Base-by-base conservation (phyloP, 2,888 invertebrate genomes). In the Dexiosoma caninum region DNA sequence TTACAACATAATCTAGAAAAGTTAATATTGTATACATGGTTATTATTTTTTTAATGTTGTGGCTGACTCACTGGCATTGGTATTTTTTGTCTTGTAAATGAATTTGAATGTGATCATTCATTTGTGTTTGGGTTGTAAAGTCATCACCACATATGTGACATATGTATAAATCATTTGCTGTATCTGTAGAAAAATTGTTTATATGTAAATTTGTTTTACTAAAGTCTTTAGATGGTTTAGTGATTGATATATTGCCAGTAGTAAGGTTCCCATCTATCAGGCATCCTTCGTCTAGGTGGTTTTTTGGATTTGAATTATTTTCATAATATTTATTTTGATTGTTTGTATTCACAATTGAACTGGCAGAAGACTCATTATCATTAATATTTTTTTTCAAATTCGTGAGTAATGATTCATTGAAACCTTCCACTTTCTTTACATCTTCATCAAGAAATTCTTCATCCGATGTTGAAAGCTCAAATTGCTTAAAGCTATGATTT, bases 1-100 rank as follows among this genome's bases (percentile, higher is more conserved):
- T 87, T 88, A 1, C 55, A 81, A 44, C 87, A 88, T 2, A 88
- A 64, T 66, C 87, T 87, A 35, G 0, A 79, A 74, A 35, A 21
- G 2, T 9, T 27, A 51, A 30, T 0, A 14, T 5, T 27, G 6
- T 27, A 27, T 27, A 27, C 3, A 27, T 27, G 3, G 3, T 27
- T 27, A 27, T 27, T 27, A 5, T 3, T 27, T 3, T 6, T 27
- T 27, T 27, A 27, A 5, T 27, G 6, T 27, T 27, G 6, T 27
- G 3, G 6, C 4, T 16, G 14, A 81, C 83, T 78, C 74, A 84
- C 84, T 84, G 83, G 83, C 84, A 84, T 49, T 84, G 82, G 49
- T 80, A 83, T 30, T 78, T 77, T 37, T 76, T 84, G 46, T 83
- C 83, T 30, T 85, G 84, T 3, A 83, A 83, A 80, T 86, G 86